Conservation (phyloP, 2,797 vertebrate genomes). For the Eulemur rubriventer region DNA sequence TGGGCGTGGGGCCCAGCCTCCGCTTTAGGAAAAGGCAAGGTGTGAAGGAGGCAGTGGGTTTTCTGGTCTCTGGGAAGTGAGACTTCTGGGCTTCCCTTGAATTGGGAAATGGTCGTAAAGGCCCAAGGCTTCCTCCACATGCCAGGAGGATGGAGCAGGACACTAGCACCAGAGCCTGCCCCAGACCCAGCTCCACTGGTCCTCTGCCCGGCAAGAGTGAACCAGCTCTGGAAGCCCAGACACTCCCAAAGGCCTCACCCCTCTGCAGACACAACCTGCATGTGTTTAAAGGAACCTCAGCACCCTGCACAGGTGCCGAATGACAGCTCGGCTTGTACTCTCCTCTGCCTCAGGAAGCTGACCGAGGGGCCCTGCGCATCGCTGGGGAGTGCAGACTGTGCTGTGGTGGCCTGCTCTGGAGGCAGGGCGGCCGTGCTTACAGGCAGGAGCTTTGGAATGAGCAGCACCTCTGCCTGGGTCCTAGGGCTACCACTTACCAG, state of each 20-base stretch:
- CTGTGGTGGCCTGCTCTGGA: background rate
- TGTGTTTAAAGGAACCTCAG: background rate
- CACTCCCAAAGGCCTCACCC: background rate
- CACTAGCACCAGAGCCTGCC: background rate
- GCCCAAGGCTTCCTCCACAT: background rate
- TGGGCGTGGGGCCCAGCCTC: background rate
- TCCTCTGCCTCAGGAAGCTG: background rate
- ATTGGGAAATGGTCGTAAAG: background rate
- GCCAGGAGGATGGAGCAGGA: background rate
- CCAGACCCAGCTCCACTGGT: background rate
- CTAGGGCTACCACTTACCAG: background rate
- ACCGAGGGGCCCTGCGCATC: accelerated
- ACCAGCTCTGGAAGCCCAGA: background rate
- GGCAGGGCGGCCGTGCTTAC: background rate
- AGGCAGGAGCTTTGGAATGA: background rate
- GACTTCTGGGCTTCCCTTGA: background rate
- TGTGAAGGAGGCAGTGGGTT: background rate
- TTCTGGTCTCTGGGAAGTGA: background rate
- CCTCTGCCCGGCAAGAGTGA: background rate
- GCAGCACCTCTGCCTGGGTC: background rate
- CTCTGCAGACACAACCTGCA: background rate
- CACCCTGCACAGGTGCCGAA: background rate
- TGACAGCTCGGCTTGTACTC: background rate
- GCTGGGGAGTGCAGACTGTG: background rate
- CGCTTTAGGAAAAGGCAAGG: background rate